Evolutionary conservation across 2,888 invertebrate species (phyloP).

Genomic region (Melanchra persicariae): DNA sequence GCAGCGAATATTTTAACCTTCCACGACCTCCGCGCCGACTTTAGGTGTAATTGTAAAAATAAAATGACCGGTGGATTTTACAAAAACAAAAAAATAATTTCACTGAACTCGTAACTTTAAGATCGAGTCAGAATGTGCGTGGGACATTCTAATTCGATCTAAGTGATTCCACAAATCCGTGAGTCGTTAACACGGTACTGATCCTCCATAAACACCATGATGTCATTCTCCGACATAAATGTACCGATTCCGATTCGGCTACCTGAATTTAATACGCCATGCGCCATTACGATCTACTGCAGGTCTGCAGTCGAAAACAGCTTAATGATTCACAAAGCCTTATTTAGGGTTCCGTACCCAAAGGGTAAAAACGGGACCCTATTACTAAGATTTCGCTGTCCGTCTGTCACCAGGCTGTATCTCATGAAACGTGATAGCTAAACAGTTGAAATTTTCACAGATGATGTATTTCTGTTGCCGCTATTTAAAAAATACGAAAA

Average conservation of each 20-base stretch:
- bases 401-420: too few species aligned
- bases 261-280: constrained; percentile 61
- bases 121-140: constrained; percentile 37
- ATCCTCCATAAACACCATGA: constrained; percentile 39
- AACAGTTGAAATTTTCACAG: too few species aligned
- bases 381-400: too few species aligned
- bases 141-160: constrained; percentile 38
- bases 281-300: constrained; percentile 49
- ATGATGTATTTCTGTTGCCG: too few species aligned
- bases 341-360: too few species aligned
- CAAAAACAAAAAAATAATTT: constrained; percentile 19
- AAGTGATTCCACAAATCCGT: constrained; percentile 53
- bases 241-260: constrained; percentile 41
- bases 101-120: constrained; percentile 23
- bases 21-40: constrained; percentile 17
- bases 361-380: too few species aligned
- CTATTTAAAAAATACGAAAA: too few species aligned
- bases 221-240: constrained; percentile 41
- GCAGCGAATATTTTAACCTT: constrained; percentile 49
- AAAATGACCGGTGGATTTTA: constrained; percentile 31
- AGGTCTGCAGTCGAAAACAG: constrained; percentile 54
- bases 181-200: constrained; percentile 45
- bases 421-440: too few species aligned
- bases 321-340: constrained; percentile 62
- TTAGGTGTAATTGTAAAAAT: constrained; percentile 32